These are phyloP conservation scores for Elgaria multicarinata DNA, from an alignment of 2,113 vertebrate genomes.

Conservation along the genomic window DNA sequence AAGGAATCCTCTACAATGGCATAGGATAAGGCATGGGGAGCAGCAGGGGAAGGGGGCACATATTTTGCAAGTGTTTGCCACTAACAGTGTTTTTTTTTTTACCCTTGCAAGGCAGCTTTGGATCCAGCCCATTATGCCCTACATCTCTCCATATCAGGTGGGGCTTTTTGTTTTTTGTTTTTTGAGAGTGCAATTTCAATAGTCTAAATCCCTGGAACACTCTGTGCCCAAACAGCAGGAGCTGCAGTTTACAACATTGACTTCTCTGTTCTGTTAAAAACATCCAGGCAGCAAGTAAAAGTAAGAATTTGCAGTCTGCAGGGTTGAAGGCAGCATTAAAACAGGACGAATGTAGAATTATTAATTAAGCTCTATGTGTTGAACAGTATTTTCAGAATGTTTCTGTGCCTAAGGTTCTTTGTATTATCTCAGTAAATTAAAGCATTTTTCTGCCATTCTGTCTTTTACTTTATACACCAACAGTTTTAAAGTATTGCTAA, in stretches of 20 bases:
- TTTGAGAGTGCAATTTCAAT: neutral
- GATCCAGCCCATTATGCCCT: neutral
- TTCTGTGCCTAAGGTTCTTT: neutral
- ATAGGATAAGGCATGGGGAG: too few species aligned
- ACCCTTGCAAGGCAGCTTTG: neutral
- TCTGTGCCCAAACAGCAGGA: neutral
- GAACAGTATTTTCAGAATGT: neutral
- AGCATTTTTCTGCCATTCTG: neutral
- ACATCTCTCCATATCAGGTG: neutral
- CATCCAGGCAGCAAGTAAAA: neutral
- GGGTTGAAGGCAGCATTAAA: neutral
- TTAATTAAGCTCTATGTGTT: neutral
- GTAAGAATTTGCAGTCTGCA: neutral
- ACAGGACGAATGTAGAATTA: neutral
- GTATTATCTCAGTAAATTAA: neutral
- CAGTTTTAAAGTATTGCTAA: neutral
- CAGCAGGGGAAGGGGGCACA: neutral
- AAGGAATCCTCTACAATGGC: too few species aligned
- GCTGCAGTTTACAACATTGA: neutral
- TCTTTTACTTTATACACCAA: neutral
- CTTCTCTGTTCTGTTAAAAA: neutral
- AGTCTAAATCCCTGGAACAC: neutral
- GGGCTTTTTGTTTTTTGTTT: too few species aligned
- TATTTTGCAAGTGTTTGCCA: neutral
- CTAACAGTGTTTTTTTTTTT: neutral